Evolutionary conservation across 1,140 invertebrate genomes (phyloP).

Genomic region (Dendrolimus punctatus): DNA sequence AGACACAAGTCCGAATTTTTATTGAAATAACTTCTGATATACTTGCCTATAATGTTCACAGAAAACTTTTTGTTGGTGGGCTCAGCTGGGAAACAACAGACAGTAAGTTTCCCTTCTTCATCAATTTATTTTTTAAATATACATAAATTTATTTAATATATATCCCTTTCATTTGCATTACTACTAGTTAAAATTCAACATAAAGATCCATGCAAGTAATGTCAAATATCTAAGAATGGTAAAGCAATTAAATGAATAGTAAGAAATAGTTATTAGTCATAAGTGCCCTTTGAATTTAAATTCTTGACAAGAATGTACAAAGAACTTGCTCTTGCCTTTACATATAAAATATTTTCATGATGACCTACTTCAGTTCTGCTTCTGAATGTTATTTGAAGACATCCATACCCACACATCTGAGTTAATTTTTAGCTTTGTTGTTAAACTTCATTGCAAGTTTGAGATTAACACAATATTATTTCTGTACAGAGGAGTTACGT

Average conservation of each 20-base stretch:
- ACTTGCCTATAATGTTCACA: constrained; percentile 76
- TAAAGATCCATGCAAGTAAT: too few relatives aligned
- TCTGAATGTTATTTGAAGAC: constrained; percentile 68
- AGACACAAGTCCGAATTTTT: constrained; percentile 30
- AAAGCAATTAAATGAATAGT: too few relatives aligned
- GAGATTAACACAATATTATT: constrained; percentile 47
- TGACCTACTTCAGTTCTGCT: constrained; percentile 72
- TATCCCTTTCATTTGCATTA: too few relatives aligned
- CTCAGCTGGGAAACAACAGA: constrained; percentile 98
- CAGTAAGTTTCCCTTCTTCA: constrained; percentile 80
- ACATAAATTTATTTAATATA: constrained; percentile 5
- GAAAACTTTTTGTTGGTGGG: constrained; percentile 98
- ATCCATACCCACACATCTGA: constrained; percentile 64
- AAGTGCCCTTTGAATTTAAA: too few relatives aligned
- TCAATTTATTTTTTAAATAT: constrained; percentile 7
- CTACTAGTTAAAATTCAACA: too few relatives aligned
- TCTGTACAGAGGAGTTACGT: constrained; percentile 88
- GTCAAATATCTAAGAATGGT: too few relatives aligned
- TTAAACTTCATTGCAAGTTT: not conserved
- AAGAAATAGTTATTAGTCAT: too few relatives aligned
- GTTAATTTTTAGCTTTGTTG: not conserved
- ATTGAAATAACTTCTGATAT: constrained; percentile 34
- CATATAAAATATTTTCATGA: constrained; percentile 31
- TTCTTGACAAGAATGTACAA: too few relatives aligned
- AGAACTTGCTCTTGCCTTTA: too few relatives aligned